Conservation (phyloP, 1,140 invertebrate species). For the Pseudachorutes palmiensis region DNA sequence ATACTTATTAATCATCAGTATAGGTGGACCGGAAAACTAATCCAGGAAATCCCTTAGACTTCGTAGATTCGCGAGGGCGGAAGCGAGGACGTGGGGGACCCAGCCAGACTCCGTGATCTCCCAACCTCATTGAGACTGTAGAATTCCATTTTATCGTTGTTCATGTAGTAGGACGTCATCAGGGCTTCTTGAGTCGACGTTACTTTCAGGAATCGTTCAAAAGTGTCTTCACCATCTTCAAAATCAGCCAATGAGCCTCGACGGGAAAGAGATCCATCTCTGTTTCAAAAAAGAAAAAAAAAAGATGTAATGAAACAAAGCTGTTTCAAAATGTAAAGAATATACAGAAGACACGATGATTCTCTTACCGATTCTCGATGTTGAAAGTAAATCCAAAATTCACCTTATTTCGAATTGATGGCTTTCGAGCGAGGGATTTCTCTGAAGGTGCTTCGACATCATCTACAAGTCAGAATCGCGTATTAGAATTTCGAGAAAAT, state of each 20-base stretch:
- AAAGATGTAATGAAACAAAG: not conserved
- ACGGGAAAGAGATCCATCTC: conserved; percentile 15
- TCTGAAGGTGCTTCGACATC: conserved; percentile 42
- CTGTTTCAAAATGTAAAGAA: not conserved
- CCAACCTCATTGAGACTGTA: not conserved
- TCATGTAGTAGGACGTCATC: conserved; percentile 82
- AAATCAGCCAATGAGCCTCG: conserved; percentile 25
- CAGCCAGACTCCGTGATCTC: not conserved
- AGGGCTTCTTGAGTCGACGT: conserved; percentile 75
- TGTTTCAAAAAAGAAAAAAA: conserved; percentile 6
- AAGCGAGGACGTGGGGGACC: not conserved
- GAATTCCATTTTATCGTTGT: conserved; percentile 52
- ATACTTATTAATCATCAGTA: too few species aligned
- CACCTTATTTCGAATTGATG: conserved; percentile 48
- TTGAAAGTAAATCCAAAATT: conserved; percentile 61
- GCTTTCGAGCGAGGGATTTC: conserved; percentile 37
- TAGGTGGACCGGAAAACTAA: too few species aligned
- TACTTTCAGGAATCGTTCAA: conserved; percentile 75
- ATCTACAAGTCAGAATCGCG: conserved; percentile 39
- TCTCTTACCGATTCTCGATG: conserved; percentile 45
- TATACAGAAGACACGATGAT: too few species aligned
- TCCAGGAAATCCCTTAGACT: not conserved
- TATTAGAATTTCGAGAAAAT: not conserved
- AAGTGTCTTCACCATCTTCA: conserved; percentile 54
- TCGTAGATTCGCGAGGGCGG: conserved; percentile 14